Conservation (phyloP, 2,888 invertebrate species). For the Proisotoma minuta region DNA sequence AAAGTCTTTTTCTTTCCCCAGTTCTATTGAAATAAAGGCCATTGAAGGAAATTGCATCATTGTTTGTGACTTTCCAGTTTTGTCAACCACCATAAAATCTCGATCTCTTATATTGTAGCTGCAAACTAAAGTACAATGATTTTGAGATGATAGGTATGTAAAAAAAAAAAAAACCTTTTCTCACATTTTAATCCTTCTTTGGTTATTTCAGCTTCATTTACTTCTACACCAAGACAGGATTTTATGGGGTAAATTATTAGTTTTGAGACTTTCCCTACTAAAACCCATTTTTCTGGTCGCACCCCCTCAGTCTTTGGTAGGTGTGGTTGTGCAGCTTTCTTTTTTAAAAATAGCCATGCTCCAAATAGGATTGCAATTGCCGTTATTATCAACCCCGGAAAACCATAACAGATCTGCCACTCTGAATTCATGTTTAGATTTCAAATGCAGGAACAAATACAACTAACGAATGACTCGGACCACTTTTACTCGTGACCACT, state of each 20-base stretch:
- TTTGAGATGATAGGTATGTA: neutral
- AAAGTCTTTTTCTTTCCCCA: slow-evolving; percentile 19
- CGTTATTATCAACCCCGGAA: no score
- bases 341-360: neutral
- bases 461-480: no score
- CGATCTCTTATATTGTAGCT: slow-evolving; percentile 32
- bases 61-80: slow-evolving; percentile 32
- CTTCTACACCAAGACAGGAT: slow-evolving; percentile 51
- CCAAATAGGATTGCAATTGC: no score
- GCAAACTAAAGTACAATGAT: slow-evolving; percentile 10
- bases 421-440: no score
- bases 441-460: no score
- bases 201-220: slow-evolving; percentile 50
- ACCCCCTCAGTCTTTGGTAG: neutral
- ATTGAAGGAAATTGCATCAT: slow-evolving; percentile 29
- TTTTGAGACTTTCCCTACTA: slow-evolving; percentile 50
- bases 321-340: neutral
- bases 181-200: slow-evolving; percentile 49
- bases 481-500: no score
- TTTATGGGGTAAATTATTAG: slow-evolving; percentile 52
- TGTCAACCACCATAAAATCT: slow-evolving; percentile 39
- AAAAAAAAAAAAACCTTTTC: neutral
- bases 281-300: slow-evolving; percentile 49
- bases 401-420: no score
- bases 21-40: slow-evolving; percentile 29